phyloP scores from a whole-genome alignment of 2,888 invertebrate species.

The Poecilus cupreus region DNA sequence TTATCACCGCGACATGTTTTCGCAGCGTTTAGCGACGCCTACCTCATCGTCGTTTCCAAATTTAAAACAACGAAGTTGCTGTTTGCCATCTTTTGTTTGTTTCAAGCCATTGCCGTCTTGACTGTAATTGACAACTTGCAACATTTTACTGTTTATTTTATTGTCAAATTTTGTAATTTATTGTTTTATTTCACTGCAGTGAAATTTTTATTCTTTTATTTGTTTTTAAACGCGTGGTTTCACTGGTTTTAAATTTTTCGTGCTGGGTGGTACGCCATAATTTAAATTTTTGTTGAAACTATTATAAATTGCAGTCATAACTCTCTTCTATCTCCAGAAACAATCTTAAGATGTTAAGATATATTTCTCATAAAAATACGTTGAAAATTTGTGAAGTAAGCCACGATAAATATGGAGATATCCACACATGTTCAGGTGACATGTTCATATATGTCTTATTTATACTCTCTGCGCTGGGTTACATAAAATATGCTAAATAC shows the following conservation, averaged over 20 bases:
- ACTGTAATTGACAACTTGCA: slow-evolving; percentile 35
- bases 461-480: no score
- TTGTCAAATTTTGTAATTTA: slow-evolving; percentile 36
- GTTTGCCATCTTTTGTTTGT: slow-evolving; percentile 34
- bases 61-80: slow-evolving; percentile 47
- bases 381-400: slow-evolving; percentile 10
- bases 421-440: no score
- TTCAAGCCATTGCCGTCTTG: slow-evolving; percentile 1
- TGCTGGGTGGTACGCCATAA: slow-evolving; percentile 20
- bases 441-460: no score
- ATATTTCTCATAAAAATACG: neutral
- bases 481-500: no score
- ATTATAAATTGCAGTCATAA: slow-evolving; percentile 33
- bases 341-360: neutral
- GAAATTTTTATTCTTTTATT: slow-evolving; percentile 29
- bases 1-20: slow-evolving; percentile 51
- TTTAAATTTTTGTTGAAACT: slow-evolving; percentile 40
- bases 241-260: slow-evolving; percentile 25
- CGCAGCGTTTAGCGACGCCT: slow-evolving; percentile 34
- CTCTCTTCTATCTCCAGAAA: neutral
- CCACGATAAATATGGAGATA: neutral
- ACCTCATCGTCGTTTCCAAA: slow-evolving; percentile 40
- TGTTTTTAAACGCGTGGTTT: slow-evolving; percentile 30
- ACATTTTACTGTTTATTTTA: slow-evolving; percentile 31
- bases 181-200: slow-evolving; percentile 31